Evolutionary conservation across 2,797 vertebrate species (phyloP).

Genomic region (Pangasius sanitwongsei): DNA sequence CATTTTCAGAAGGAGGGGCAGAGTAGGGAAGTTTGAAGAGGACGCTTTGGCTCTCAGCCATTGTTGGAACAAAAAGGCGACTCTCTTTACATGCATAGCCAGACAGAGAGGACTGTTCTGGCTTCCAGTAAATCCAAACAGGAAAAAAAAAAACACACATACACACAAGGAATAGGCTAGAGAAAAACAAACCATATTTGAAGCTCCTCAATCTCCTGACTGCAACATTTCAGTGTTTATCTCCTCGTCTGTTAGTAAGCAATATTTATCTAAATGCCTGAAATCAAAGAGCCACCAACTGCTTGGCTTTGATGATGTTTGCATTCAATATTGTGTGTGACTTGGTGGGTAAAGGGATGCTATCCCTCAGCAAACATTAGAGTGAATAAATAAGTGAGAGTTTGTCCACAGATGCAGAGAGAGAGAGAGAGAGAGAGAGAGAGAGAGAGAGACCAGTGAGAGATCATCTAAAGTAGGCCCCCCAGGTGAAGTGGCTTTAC

Average conservation of each 20-base stretch:
- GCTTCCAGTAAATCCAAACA: conserved; percentile 69
- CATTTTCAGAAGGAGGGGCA: conserved; percentile 51
- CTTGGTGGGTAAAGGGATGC: conserved; percentile 63
- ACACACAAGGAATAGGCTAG: conserved; percentile 30
- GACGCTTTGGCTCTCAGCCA: conserved; percentile 75
- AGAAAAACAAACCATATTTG: conserved; percentile 51
- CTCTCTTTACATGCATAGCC: conserved; percentile 84
- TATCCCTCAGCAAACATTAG: conserved; percentile 70
- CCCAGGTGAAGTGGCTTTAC: conserved; percentile 43
- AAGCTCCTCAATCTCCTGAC: conserved; percentile 51
- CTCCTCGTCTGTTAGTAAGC: conserved; percentile 51
- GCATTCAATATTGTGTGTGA: conserved; percentile 65
- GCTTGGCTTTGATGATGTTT: conserved; percentile 71
- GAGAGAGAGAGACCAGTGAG: conserved; percentile 8
- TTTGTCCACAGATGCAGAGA: conserved; percentile 60
- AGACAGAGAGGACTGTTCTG: conserved; percentile 77
- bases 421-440: conserved; percentile 59
- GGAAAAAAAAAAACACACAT: conserved; percentile 60
- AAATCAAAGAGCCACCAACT: conserved; percentile 57
- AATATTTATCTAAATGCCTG: conserved; percentile 58
- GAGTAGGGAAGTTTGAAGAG: conserved; percentile 75
- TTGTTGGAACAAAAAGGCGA: conserved; percentile 79
- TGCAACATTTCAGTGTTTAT: conserved; percentile 48
- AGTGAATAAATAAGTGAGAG: conserved; percentile 69
- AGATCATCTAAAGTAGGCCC: conserved; percentile 20